These are phyloP conservation scores for Hoplias malabaricus DNA, from an alignment of 2,113 vertebrate species.

Conservation along the genomic window DNA sequence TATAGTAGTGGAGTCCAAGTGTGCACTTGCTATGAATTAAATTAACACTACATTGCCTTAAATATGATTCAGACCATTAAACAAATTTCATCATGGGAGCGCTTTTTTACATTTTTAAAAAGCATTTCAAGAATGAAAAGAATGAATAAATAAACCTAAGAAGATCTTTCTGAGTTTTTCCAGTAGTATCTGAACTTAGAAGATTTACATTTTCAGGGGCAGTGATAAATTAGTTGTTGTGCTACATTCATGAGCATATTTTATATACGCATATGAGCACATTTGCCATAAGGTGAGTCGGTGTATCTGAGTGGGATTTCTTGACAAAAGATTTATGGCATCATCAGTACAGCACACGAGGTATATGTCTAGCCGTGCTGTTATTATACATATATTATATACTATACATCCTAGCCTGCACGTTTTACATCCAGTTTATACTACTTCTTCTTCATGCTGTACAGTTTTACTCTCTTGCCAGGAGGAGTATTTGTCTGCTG, in stretches of 20 bases:
- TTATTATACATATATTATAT: not conserved
- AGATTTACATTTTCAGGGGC: not conserved
- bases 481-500: not conserved
- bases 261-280: not conserved
- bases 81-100: not conserved
- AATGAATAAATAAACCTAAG: not conserved
- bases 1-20: not conserved
- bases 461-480: not conserved
- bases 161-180: not conserved
- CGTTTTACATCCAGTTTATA: not conserved
- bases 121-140: not conserved
- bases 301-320: not conserved
- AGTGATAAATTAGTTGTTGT: not conserved
- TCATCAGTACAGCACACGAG: not conserved
- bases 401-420: not conserved
- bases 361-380: not conserved
- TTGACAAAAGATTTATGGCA: slow-evolving; percentile 2
- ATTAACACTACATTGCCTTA: not conserved
- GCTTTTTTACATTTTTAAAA: not conserved
- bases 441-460: not conserved
- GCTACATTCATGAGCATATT: not conserved
- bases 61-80: not conserved
- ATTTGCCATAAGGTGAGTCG: not conserved
- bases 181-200: not conserved
- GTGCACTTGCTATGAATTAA: not conserved